Evolutionary conservation across 1,140 invertebrate species (phyloP).

Genomic region (Ceratina japonica): DNA sequence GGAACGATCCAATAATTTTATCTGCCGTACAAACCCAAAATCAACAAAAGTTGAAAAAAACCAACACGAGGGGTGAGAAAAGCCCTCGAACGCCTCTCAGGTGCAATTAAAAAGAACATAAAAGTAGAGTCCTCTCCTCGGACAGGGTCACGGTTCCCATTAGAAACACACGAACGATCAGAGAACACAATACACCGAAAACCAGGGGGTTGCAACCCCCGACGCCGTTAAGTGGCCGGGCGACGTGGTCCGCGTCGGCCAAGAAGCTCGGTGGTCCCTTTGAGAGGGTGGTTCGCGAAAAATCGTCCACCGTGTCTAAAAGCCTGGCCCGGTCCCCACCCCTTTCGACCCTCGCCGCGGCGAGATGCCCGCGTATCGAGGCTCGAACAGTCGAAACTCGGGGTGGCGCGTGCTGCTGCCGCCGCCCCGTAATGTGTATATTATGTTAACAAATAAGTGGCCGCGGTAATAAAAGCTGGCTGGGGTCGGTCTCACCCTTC

Average conservation of each 20-base stretch:
- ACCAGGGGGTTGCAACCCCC: background rate
- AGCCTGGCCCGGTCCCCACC: constrained; percentile 58
- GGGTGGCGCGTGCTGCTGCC: constrained; percentile 59
- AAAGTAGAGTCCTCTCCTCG: constrained; percentile 11
- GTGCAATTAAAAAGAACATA: constrained; percentile 13
- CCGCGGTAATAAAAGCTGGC: constrained; percentile 74
- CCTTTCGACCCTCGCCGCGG: background rate
- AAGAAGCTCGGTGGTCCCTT: background rate
- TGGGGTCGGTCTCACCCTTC: constrained; percentile 26
- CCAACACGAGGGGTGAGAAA: background rate
- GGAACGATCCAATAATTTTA: no score
- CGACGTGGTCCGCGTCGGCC: constrained; percentile 29
- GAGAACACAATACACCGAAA: background rate
- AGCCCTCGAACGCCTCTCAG: constrained; percentile 5
- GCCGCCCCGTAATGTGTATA: constrained; percentile 74
- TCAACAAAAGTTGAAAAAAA: background rate
- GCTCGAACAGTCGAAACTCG: constrained; percentile 2
- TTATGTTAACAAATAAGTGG: constrained; percentile 78
- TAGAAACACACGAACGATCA: constrained; percentile 35
- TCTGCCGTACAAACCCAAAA: no score
- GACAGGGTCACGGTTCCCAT: background rate
- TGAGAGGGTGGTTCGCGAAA: constrained; percentile 50
- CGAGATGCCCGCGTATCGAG: background rate
- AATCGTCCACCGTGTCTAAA: constrained; percentile 73
- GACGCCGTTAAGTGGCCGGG: constrained; percentile 25